Evolutionary conservation across 2,797 vertebrate species (phyloP), one percentile per base, ranked within the genome.

Genomic region (Pseudopleuronectes americanus): DNA sequence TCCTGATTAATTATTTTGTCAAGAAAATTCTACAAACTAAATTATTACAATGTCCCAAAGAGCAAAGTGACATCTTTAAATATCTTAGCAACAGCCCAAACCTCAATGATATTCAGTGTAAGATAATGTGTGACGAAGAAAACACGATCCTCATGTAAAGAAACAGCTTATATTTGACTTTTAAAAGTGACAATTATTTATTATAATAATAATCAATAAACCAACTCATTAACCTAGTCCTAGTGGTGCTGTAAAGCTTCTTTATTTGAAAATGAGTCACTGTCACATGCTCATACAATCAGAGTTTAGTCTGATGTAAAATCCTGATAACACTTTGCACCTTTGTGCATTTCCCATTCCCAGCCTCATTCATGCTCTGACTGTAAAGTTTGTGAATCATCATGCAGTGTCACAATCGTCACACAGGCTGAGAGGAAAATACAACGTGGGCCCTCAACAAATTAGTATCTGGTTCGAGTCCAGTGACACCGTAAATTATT

Each of bases 271-370:
- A 1, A 22, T 53, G 13, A 60, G 6, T 31, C 49, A 16, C 12
- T 48, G 9, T 64, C 49, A 26, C 69, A 45, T 57, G 60, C 23
- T 28, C 41, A 16, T 2, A 21, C 28, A 62, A 51, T 28, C 41
- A 57, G 13, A 13, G 56, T 52, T 52, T 56, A 23, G 22, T 9
- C 13, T 65, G 72, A 80, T n/a, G 68, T 54, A 65, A 87, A 36
- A 75, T 84, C 77, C 80, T 47, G 66, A 59, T 21, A 68, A 55
- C 23, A 9, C 33, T 71, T 56, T 59, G 57, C 19, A 26, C 36
- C 38, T 59, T 0, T 9, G 55, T 2, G 16, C 57, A 45, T 64
- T 81, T 70, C 63, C 77, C 45, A 52, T 21, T 28, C 52, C 10
- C 1, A 23, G 13, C 49, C 22, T 14, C 31, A 8, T 24, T 14